phyloP scores from a whole-genome alignment of 2,113 vertebrate species.

The Raja brachyura region DNA sequence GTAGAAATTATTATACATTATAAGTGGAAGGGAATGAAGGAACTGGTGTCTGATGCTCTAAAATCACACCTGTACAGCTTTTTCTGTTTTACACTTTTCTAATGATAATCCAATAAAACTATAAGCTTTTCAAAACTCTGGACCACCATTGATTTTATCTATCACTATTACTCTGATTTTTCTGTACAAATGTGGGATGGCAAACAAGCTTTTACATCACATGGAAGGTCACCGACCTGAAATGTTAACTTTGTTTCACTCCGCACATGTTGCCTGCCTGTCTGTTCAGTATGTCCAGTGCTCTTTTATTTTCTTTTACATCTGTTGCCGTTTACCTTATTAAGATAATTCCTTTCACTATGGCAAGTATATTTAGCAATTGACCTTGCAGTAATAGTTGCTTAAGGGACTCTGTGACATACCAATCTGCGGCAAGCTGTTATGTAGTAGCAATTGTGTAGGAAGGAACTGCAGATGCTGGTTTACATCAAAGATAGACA shows the following conservation, averaged over 20 bases:
- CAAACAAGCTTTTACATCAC: not conserved
- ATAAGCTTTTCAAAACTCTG: not conserved
- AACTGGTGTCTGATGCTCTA: not conserved
- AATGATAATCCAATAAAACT: not conserved
- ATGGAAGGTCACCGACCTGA: not conserved
- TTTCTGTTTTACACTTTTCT: not conserved
- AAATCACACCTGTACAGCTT: not conserved
- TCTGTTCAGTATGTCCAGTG: too few species aligned
- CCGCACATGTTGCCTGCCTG: too few species aligned
- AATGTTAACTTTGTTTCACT: too few species aligned
- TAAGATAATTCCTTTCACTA: not conserved
- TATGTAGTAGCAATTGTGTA: not conserved
- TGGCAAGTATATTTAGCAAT: not conserved
- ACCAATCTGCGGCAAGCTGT: not conserved
- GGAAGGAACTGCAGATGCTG: too few species aligned
- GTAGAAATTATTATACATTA: not conserved
- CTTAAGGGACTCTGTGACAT: not conserved
- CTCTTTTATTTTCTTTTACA: too few species aligned
- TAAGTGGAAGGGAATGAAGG: not conserved
- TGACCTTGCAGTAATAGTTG: not conserved
- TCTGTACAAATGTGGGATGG: not conserved
- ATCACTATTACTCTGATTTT: not conserved
- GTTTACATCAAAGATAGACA: too few species aligned
- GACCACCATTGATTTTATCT: not conserved
- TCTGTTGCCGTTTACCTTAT: not conserved